Evolutionary conservation across 2,113 vertebrate genomes (phyloP).

Genomic region (Pachyramphus minor): DNA sequence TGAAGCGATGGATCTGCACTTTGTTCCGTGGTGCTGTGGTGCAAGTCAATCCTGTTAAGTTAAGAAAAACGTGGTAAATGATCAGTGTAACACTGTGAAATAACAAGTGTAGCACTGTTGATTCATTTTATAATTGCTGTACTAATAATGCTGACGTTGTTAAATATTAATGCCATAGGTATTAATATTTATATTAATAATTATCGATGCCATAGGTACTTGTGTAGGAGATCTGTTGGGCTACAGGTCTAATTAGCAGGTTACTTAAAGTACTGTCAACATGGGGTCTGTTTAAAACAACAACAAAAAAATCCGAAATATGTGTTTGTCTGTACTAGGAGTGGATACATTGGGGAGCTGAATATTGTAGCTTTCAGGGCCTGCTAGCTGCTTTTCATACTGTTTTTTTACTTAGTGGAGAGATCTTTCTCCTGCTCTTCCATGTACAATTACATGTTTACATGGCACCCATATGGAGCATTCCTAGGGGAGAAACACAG

Average conservation of each 20-base stretch:
- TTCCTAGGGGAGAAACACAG: background rate
- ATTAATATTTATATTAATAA: too few relatives aligned
- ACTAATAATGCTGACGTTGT: background rate
- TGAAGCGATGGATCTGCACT: background rate
- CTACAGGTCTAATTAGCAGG: background rate
- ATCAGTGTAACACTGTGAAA: background rate
- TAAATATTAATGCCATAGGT: background rate
- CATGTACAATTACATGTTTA: fast-evolving
- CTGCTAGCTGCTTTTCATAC: background rate
- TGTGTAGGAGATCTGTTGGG: background rate
- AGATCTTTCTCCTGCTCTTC: background rate
- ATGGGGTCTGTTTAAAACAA: background rate
- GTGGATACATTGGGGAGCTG: background rate
- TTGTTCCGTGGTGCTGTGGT: background rate
- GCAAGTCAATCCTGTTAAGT: background rate
- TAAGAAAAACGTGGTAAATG: background rate
- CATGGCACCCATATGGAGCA: background rate
- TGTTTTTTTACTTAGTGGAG: background rate
- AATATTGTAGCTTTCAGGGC: background rate
- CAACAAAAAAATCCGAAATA: background rate
- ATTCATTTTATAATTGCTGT: background rate
- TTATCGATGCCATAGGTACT: background rate
- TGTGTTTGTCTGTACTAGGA: fast-evolving
- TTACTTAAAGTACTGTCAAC: background rate
- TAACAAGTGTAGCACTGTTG: background rate